Conservation (phyloP, 2,113 vertebrate species). For the Pithys albifrons region DNA sequence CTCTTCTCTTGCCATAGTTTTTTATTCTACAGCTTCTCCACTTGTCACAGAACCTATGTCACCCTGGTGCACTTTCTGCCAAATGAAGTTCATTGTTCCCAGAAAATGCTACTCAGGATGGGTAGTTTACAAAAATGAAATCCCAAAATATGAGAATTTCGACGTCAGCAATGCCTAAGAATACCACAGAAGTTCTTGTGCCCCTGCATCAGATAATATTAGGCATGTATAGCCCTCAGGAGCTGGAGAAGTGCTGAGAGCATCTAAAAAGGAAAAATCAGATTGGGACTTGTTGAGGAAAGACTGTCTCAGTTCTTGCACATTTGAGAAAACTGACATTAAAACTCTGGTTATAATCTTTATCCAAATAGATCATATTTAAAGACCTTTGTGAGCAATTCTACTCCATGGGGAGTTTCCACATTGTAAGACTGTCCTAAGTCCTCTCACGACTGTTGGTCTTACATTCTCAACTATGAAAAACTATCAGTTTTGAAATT, state of each 20-base stretch:
- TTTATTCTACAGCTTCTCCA: not conserved
- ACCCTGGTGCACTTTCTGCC: fast-evolving
- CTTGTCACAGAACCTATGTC: not conserved
- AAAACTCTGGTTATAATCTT: not conserved
- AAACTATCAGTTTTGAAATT: not conserved
- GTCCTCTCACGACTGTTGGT: not conserved
- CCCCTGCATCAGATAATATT: not conserved
- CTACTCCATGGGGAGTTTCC: not conserved
- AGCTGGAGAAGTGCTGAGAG: not conserved
- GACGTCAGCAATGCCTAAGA: not conserved
- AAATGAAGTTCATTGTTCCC: not conserved
- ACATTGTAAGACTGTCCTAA: not conserved
- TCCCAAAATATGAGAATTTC: not conserved
- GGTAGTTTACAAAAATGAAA: not conserved
- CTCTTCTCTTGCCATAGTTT: not conserved
- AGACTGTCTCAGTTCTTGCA: not conserved
- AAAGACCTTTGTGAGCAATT: not conserved
- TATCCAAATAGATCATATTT: not conserved
- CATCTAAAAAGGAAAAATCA: not conserved
- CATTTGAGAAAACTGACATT: not conserved
- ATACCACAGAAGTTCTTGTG: not conserved
- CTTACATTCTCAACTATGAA: not conserved
- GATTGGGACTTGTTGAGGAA: not conserved
- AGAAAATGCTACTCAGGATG: not conserved
- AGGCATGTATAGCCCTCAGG: fast-evolving